Conservation (phyloP, 2,113 vertebrate species). For the Erythrolamprus reginae region DNA sequence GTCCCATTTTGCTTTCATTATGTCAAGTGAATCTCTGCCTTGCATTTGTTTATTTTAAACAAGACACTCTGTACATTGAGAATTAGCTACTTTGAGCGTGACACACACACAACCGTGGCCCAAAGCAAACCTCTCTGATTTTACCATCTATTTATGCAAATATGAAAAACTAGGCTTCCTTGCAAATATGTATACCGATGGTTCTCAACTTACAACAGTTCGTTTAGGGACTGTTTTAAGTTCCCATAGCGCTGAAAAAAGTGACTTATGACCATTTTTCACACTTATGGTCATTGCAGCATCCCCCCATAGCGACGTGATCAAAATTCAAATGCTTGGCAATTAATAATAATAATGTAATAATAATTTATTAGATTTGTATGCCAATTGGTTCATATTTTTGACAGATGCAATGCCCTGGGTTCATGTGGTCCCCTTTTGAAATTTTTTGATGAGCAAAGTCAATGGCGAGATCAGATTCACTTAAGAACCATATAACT, state of each 20-base stretch:
- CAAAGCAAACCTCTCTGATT: slow-evolving; percentile 52
- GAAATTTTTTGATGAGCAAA: not conserved
- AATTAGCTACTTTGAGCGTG: slow-evolving; percentile 30
- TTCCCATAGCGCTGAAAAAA: not conserved
- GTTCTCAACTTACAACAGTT: not conserved
- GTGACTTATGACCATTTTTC: not conserved
- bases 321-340: not conserved
- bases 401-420: not conserved
- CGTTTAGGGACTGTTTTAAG: not conserved
- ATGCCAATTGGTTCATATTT: not conserved
- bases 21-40: slow-evolving; percentile 37
- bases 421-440: not conserved
- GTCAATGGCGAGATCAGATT: not conserved
- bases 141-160: slow-evolving; percentile 53
- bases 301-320: not conserved
- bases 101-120: slow-evolving; percentile 28
- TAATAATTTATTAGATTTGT: too few species aligned
- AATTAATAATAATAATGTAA: too few species aligned
- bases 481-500: not conserved
- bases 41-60: slow-evolving; percentile 50
- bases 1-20: slow-evolving; percentile 18
- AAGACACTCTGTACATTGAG: slow-evolving; percentile 49
- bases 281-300: not conserved
- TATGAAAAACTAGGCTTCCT: slow-evolving; percentile 57
- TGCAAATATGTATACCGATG: slow-evolving; percentile 34